Evolutionary conservation across 1,140 invertebrate genomes (phyloP).

Genomic region (Habropoda laboriosa): DNA sequence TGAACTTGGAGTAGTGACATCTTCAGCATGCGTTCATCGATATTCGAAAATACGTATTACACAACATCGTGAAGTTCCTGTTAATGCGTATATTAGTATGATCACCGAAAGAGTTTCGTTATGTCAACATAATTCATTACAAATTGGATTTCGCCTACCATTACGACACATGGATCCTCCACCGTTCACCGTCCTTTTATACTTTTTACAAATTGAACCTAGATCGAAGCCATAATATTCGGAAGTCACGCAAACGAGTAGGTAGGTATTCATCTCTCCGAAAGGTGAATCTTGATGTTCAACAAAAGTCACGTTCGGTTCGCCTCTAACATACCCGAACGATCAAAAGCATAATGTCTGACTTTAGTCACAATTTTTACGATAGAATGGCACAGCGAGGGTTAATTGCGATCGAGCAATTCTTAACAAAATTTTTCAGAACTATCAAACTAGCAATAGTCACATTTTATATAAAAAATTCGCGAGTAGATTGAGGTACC

Average conservation of each 20-base stretch:
- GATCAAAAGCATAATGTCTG: background rate
- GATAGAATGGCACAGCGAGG: background rate
- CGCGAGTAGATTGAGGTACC: background rate
- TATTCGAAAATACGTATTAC: background rate
- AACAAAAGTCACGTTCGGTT: slow-evolving; percentile 4
- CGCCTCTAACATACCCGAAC: background rate
- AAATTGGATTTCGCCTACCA: slow-evolving; percentile 17
- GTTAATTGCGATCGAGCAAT: background rate
- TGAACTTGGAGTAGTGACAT: background rate
- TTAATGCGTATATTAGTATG: slow-evolving; percentile 9
- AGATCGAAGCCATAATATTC: background rate
- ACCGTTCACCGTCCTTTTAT: background rate
- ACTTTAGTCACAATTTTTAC: background rate
- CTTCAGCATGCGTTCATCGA: background rate
- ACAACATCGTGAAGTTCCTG: slow-evolving; percentile 9
- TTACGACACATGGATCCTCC: slow-evolving; percentile 11
- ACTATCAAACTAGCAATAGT: no score
- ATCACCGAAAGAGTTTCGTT: background rate
- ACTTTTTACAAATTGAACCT: slow-evolving; percentile 13
- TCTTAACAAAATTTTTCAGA: no score
- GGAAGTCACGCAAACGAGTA: slow-evolving; percentile 19
- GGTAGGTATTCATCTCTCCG: background rate
- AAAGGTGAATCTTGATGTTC: slow-evolving; percentile 8
- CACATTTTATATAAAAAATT: background rate
- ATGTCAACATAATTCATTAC: slow-evolving; percentile 31